Base-by-base conservation (phyloP, 2,888 invertebrate genomes). In the Siphlonurus alternatus region DNA sequence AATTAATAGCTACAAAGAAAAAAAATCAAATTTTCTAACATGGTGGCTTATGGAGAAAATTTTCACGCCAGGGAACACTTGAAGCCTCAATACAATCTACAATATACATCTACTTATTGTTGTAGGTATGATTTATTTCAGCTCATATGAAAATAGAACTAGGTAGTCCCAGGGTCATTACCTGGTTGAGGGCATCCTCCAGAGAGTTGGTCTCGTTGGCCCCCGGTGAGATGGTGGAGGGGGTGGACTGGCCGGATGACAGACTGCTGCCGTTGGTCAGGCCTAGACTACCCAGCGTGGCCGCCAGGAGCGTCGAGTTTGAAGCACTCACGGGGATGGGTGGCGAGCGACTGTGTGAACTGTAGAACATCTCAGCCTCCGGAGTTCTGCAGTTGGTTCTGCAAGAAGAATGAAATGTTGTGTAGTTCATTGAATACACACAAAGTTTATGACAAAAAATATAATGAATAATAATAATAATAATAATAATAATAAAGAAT, bases 161-260 rank as follows among this genome's bases (percentile, higher is more conserved):
- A n/a, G n/a, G n/a, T n/a, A n/a, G n/a, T n/a, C n/a, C n/a, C n/a
- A n/a, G n/a, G n/a, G n/a, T n/a, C n/a, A n/a, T n/a, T n/a, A n/a
- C n/a, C n/a, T n/a, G n/a, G n/a, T 38, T 5, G 7, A 38, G 5
- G 38, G 15, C 72, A 64, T 71, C 70, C 63, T 70, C 70, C 25
- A 71, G 66, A 63, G 67, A 70, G 66, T n/a, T n/a, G n/a, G n/a
- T n/a, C n/a, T 69, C 68, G n/a, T 69, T 74, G 66, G 76, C 76
- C 19, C 77, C 77, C 1, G 78, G 78, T 65, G 77, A 77, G 66
- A 78, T 76, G 53, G 78, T 78, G 65, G 77, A 77, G 1, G 78
- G 78, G 2, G 78, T 78, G 24, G 76, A 77, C 19, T 75, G 73
- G 24, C 76, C 77, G 68, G 77, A 70, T 56, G 65, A 64, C n/a